Base-by-base conservation (phyloP, 2,797 vertebrate species). In the Aldrovandia affinis region DNA sequence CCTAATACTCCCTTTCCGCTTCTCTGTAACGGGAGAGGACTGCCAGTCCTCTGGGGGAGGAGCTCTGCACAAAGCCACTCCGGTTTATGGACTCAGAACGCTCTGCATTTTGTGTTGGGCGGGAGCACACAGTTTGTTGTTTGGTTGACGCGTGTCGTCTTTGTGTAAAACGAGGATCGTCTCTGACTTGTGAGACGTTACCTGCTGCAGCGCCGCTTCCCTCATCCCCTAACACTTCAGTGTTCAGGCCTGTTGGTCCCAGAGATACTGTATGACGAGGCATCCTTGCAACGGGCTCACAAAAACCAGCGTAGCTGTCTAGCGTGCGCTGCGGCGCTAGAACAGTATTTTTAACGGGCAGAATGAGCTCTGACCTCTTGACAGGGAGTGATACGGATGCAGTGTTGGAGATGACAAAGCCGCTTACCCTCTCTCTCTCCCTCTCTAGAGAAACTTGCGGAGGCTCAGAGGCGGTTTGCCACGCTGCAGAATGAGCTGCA, bases 401-500 rank as follows among this genome's bases (percentile, higher is more conserved):
- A 61, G 5, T 61, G 59, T 61, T 8, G n/a, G n/a, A 61, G 12
- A 61, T 61, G 59, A 61, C 59, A 22, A 14, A n/a, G 14, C 59
- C 2, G 6, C 47, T 50, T 50, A 5, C 47, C 20, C 12, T 61
- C 18, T n/a, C 20, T 20, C 59, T 20, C 73, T 42, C 18, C 42
- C 10, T 44, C 0, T 4, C 14, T 25, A 99, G 98, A 99, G 90
- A 99, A 99, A 91, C 96, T 99, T 1, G 98, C 98, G 0, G 98
- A 99, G 87, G 98, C 98, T 22, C 98, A 99, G 93, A 95, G 98
- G 59, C 95, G 97, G 55, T 99, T 96, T 85, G 97, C 97, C 0
- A 99, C 98, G 0, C 95, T 99, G 86, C 98, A 99, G 87, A 99
- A 98, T 80, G 98, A 99, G 91, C 94, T 99, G 85, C 98, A 99